These are phyloP conservation scores for Cheilosia soror DNA, from an alignment of 2,888 invertebrate species.

Conservation along the genomic window DNA sequence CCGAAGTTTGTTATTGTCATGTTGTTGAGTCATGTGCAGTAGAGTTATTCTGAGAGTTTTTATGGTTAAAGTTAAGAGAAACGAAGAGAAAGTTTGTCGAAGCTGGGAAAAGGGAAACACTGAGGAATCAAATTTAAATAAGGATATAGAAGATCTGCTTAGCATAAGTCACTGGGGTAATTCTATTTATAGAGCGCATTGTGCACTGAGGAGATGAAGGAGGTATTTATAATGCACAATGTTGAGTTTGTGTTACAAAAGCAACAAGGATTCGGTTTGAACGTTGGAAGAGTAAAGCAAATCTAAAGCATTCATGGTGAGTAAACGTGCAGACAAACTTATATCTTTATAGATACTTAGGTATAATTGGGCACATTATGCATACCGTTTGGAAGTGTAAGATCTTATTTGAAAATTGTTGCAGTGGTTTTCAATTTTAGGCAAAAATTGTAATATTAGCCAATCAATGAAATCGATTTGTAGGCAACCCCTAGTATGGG, in stretches of 20 bases:
- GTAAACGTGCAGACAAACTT: neutral
- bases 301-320: neutral
- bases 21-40: constrained; percentile 67
- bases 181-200: constrained; percentile 16
- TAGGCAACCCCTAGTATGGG: no score
- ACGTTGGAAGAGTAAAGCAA: neutral
- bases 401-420: no score
- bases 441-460: no score
- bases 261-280: neutral
- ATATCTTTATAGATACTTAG: neutral
- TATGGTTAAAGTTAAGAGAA: neutral
- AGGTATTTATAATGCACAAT: neutral
- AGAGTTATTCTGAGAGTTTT: neutral
- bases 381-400: no score
- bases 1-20: constrained; percentile 28
- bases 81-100: constrained; percentile 12
- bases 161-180: constrained; percentile 29
- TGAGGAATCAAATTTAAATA: constrained; percentile 9
- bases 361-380: neutral
- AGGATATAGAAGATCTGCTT: constrained; percentile 23
- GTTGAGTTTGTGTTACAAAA: neutral
- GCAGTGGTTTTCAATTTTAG: no score
- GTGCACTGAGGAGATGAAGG: neutral
- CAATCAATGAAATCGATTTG: neutral
- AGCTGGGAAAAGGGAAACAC: neutral